These are phyloP conservation scores for Oscheius sp. DNA, from an alignment of 2,888 invertebrate genomes.

Conservation along the genomic window DNA sequence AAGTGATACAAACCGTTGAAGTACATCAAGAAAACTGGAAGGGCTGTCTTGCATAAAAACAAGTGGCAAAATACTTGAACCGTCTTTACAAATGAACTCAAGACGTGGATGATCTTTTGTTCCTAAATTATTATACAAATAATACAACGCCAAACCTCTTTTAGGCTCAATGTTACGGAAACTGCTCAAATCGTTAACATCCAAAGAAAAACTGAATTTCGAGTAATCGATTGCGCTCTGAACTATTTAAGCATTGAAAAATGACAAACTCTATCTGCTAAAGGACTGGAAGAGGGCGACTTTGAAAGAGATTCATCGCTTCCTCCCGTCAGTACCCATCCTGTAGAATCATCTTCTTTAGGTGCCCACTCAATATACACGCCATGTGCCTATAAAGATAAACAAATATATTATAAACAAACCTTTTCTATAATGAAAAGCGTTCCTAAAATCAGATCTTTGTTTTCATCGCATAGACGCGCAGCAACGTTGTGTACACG, in stretches of 20 bases:
- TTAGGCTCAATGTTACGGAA: conserved; percentile 61
- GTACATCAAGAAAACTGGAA: conserved; percentile 77
- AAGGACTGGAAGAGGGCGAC: conserved; percentile 4
- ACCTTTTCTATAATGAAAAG: conserved; percentile 62
- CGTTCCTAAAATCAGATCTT: conserved; percentile 53
- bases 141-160: conserved; percentile 15
- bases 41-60: conserved; percentile 89
- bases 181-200: conserved; percentile 66
- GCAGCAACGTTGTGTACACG: conserved; percentile 48
- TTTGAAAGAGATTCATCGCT: conserved; percentile 9
- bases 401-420: background rate
- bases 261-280: background rate
- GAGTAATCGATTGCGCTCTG: background rate
- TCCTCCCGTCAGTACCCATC: conserved; percentile 51
- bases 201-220: conserved; percentile 57
- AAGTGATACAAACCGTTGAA: conserved; percentile 70
- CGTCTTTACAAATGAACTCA: conserved; percentile 79
- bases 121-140: background rate
- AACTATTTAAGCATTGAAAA: background rate
- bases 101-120: conserved; percentile 37
- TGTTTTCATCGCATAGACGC: conserved; percentile 38
- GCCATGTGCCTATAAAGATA: conserved; percentile 50
- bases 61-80: conserved; percentile 82
- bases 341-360: conserved; percentile 41
- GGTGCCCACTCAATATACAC: conserved; percentile 69